Conservation (phyloP, 2,888 invertebrate genomes). For the Electrophaes corylata region DNA sequence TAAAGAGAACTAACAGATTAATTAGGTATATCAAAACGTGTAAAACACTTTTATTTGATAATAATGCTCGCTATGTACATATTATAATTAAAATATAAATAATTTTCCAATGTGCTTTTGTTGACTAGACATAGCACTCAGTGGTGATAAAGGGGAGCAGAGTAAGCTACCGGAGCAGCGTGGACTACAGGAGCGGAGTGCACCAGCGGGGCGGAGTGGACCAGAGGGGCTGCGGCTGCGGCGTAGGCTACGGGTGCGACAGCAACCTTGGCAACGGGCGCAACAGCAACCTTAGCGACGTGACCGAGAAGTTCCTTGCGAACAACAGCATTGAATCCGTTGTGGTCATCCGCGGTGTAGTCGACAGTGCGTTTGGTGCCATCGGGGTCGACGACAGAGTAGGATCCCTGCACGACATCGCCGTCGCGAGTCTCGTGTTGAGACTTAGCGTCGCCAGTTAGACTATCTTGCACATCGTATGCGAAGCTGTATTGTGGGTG, state of each 20-base stretch:
- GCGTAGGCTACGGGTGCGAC: conserved; percentile 52
- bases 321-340: conserved; percentile 81
- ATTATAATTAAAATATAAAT: conserved; percentile 15
- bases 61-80: conserved; percentile 6
- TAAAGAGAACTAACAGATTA: not conserved
- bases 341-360: conserved; percentile 75
- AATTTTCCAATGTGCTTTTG: not conserved
- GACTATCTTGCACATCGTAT: conserved; percentile 79
- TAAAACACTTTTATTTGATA: conserved; percentile 31
- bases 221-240: conserved; percentile 52
- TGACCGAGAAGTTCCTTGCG: conserved; percentile 69
- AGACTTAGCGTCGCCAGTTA: conserved; percentile 74
- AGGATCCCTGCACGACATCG: conserved; percentile 79
- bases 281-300: conserved; percentile 50
- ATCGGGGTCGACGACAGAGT: conserved; percentile 80
- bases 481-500: conserved; percentile 79
- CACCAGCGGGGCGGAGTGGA: conserved; percentile 51
- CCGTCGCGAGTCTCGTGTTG: conserved; percentile 82
- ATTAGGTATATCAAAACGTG: conserved; percentile 22
- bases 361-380: conserved; percentile 81
- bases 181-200: conserved; percentile 40
- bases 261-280: conserved; percentile 41
- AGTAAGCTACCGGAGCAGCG: conserved; percentile 27
- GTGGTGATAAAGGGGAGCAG: conserved; percentile 24
- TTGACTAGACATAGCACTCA: conserved; percentile 24